Evolutionary conservation across 2,888 invertebrate species (phyloP).

Genomic region (Apamea crenata): DNA sequence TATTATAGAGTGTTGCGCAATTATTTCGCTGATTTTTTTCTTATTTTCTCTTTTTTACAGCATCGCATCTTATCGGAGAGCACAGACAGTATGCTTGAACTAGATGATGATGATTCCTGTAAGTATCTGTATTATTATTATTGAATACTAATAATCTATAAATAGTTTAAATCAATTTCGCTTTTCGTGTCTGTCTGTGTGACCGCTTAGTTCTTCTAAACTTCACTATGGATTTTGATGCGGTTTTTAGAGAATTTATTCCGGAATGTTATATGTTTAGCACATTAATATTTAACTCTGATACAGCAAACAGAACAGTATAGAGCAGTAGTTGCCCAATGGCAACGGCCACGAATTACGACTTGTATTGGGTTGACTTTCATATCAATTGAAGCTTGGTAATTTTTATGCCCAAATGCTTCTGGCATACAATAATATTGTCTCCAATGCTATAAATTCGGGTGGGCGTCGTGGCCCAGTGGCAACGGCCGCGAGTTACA

Average conservation of each 20-base stretch:
- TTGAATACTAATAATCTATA: not conserved
- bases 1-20: too few species aligned
- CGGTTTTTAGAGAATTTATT: not conserved
- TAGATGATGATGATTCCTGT: conserved; percentile 42
- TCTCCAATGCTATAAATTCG: too few species aligned
- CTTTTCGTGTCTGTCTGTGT: not conserved
- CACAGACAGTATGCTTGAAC: not conserved
- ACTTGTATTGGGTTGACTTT: too few species aligned
- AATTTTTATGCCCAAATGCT: too few species aligned
- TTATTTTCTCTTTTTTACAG: conserved; percentile 13
- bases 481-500: too few species aligned
- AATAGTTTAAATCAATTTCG: not conserved
- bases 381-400: too few species aligned
- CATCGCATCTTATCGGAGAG: conserved; percentile 12
- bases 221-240: not conserved
- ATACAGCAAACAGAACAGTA: not conserved
- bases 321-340: too few species aligned
- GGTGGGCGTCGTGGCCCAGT: too few species aligned
- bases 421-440: too few species aligned
- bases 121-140: conserved; percentile 16
- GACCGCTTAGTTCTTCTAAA: not conserved
- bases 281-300: not conserved
- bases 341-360: too few species aligned
- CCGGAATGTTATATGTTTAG: not conserved
- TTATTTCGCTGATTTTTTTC: not conserved